phyloP scores from a whole-genome alignment of 2,113 vertebrate species.

The Spizaetus ornatus region DNA sequence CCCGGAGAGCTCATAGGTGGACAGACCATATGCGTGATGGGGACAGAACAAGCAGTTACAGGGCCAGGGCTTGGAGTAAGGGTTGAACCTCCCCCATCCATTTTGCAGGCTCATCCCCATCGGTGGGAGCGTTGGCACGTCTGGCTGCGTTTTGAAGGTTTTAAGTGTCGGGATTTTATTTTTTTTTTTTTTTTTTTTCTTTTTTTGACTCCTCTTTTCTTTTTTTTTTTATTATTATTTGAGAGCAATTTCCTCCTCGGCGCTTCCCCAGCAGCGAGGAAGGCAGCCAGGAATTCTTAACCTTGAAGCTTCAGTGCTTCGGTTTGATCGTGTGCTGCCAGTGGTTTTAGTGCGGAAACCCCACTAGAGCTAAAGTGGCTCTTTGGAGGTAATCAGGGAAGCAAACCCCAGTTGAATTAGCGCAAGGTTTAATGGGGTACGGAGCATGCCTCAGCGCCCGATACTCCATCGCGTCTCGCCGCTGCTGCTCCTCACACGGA shows the following conservation, averaged over 20 bases:
- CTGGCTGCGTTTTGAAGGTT: background rate
- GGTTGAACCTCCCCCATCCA: background rate
- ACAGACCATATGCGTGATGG: background rate
- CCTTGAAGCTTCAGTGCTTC: background rate
- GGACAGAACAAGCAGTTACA: background rate
- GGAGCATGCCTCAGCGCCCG: background rate
- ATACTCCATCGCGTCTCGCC: rapidly evolving
- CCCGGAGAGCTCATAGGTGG: background rate
- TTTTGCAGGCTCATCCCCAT: background rate
- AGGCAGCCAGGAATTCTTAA: background rate
- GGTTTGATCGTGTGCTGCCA: background rate
- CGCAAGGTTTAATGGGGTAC: background rate
- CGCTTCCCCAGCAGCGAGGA: background rate
- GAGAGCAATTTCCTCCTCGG: background rate
- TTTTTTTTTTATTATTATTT: background rate
- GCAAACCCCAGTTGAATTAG: background rate
- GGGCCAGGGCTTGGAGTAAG: background rate
- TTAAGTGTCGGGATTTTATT: background rate
- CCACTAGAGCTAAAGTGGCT: background rate
- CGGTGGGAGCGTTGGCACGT: rapidly evolving
- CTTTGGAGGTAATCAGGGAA: background rate
- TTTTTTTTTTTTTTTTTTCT: no score
- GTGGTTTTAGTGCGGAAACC: background rate
- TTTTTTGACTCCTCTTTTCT: background rate
- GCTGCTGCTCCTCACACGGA: background rate